Conservation (phyloP, 2,797 vertebrate genomes). For the Champsocephalus esox region DNA sequence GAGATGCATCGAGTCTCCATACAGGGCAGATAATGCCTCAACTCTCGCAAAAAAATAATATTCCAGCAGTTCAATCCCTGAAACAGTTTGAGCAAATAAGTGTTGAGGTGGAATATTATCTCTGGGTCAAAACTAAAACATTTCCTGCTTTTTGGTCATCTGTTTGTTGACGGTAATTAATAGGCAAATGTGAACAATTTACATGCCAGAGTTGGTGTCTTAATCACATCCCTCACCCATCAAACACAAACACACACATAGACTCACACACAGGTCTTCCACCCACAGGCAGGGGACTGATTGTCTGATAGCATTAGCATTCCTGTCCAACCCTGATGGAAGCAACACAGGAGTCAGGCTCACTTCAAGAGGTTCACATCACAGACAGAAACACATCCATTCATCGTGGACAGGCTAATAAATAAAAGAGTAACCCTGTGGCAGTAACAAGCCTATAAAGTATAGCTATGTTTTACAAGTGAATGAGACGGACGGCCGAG, state of each 20-base stretch:
- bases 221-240: conserved; percentile 44
- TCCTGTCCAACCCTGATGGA: conserved; percentile 73
- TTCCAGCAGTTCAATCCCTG: conserved; percentile 35
- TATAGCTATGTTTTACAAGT: conserved; percentile 83
- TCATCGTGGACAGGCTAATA: conserved; percentile 79
- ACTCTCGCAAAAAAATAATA: conserved; percentile 13
- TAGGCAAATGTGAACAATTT: conserved; percentile 37
- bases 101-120: conserved; percentile 8
- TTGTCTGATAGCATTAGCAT: conserved; percentile 83
- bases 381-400: conserved; percentile 80
- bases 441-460: conserved; percentile 85
- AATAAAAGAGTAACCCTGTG: conserved; percentile 84
- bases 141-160: neutral
- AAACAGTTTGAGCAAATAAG: conserved; percentile 15
- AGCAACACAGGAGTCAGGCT: conserved; percentile 79
- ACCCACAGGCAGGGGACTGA: conserved; percentile 71
- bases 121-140: conserved; percentile 20
- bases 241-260: neutral
- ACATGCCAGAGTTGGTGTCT: conserved; percentile 42
- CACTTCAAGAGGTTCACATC: conserved; percentile 79
- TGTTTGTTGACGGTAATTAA: conserved; percentile 21
- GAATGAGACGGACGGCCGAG: conserved; percentile 73
- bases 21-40: conserved; percentile 33
- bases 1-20: conserved; percentile 61
- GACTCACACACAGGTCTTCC: conserved; percentile 34